These are phyloP conservation scores for Gorsachius goisagi DNA, from an alignment of 2,113 vertebrate genomes.

Conservation along the genomic window DNA sequence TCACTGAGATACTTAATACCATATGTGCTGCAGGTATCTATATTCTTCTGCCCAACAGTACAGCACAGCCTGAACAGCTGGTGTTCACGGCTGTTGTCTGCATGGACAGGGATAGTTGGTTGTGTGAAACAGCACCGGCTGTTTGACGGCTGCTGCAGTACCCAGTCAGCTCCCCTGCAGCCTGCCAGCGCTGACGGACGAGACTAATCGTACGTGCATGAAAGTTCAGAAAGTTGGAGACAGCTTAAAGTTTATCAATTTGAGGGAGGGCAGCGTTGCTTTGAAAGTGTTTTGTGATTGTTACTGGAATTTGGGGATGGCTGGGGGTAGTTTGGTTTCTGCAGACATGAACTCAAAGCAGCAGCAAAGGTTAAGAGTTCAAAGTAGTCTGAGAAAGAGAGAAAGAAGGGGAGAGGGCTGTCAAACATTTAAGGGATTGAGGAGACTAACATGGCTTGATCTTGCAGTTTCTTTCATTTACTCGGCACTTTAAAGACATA, in stretches of 20 bases:
- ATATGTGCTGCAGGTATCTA: fast-evolving
- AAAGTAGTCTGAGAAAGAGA: not conserved
- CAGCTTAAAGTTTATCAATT: not conserved
- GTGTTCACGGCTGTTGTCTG: not conserved
- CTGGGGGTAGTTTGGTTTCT: not conserved
- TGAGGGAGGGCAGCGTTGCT: not conserved
- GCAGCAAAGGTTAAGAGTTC: slow-evolving; percentile 24
- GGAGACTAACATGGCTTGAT: slow-evolving; percentile 50
- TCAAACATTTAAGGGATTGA: slow-evolving; percentile 14
- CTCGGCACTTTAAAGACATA: slow-evolving; percentile 14
- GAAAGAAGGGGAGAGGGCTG: slow-evolving; percentile 19
- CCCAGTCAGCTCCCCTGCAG: not conserved
- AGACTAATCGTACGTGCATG: not conserved
- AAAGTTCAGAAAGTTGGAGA: not conserved
- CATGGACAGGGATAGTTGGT: not conserved
- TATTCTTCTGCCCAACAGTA: not conserved
- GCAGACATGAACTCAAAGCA: slow-evolving; percentile 35
- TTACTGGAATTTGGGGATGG: slow-evolving; percentile 1
- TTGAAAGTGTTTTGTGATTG: not conserved
- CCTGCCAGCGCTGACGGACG: not conserved
- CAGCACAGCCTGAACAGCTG: not conserved
- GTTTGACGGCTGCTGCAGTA: not conserved
- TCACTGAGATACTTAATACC: not conserved
- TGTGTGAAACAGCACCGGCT: not conserved
- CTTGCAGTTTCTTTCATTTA: slow-evolving; percentile 58